These are phyloP conservation scores for Dysmachus trigonus DNA, from an alignment of 2,888 invertebrate species.

Conservation along the genomic window DNA sequence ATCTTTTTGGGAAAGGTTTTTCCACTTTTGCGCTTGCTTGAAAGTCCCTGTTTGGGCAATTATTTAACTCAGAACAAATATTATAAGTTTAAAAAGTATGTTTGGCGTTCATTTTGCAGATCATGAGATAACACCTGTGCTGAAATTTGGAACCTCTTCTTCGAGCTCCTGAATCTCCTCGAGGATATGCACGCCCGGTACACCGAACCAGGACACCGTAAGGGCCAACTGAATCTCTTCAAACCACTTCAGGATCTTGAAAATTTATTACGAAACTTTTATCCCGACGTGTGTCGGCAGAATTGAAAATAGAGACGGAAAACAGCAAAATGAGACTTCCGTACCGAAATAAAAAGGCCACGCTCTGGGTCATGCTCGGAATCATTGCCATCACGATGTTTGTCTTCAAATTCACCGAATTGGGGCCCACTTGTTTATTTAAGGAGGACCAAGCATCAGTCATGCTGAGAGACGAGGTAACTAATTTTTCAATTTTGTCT, in stretches of 20 bases:
- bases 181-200: slow-evolving; percentile 19
- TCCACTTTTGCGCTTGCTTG: neutral
- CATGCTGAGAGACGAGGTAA: slow-evolving; percentile 62
- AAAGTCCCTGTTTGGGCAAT: neutral
- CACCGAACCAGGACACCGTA: neutral
- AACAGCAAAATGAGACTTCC: slow-evolving; percentile 60
- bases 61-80: neutral
- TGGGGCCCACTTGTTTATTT: slow-evolving; percentile 63
- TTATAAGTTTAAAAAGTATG: neutral
- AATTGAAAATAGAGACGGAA: neutral
- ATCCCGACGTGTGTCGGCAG: neutral
- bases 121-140: slow-evolving; percentile 22
- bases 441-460: slow-evolving; percentile 59
- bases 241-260: neutral
- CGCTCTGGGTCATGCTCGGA: slow-evolving; percentile 61
- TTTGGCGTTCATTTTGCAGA: slow-evolving; percentile 22
- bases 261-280: slow-evolving; percentile 2
- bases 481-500: slow-evolving; percentile 19
- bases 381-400: slow-evolving; percentile 63
- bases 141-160: neutral
- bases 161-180: neutral
- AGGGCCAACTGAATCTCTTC: slow-evolving; percentile 25
- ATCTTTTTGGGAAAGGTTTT: neutral
- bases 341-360: slow-evolving; percentile 62
- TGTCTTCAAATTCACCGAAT: slow-evolving; percentile 63